phyloP scores from a whole-genome alignment of 2,113 vertebrate genomes.

The Nothocercus julius region DNA sequence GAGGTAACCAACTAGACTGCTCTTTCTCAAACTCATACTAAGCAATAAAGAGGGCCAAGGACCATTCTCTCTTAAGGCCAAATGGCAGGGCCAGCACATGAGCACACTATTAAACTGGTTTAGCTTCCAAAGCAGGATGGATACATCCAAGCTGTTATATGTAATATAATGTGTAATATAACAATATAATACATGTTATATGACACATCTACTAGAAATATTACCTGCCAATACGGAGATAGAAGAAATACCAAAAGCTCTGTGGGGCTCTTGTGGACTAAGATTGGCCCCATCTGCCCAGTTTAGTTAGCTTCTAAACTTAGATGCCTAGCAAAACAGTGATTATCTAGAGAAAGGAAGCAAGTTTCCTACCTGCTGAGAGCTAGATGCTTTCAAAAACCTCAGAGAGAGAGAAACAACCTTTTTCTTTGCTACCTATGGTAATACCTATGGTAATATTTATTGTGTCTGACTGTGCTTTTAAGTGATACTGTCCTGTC shows the following conservation, averaged over 20 bases:
- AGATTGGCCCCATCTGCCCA: not conserved
- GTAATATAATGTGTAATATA: no score
- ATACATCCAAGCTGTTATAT: not conserved
- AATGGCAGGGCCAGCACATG: not conserved
- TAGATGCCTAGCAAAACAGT: not conserved
- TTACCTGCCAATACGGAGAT: not conserved
- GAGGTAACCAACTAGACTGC: not conserved
- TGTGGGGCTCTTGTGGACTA: not conserved
- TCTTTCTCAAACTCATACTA: not conserved
- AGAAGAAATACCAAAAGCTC: not conserved
- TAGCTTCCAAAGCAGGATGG: not conserved
- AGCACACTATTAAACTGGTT: not conserved
- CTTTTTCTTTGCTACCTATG: not conserved
- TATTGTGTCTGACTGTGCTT: not conserved
- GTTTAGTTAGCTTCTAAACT: not conserved
- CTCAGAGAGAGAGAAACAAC: not conserved
- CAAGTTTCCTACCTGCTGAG: not conserved
- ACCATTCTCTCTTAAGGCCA: not conserved
- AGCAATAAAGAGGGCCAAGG: not conserved
- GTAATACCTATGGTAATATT: not conserved
- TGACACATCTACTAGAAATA: not conserved
- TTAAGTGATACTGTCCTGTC: not conserved
- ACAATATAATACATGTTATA: not conserved
- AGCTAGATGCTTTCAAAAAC: not conserved
- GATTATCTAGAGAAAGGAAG: not conserved